Evolutionary conservation across 1,140 invertebrate species (phyloP).

Genomic region (Solen grandis): DNA sequence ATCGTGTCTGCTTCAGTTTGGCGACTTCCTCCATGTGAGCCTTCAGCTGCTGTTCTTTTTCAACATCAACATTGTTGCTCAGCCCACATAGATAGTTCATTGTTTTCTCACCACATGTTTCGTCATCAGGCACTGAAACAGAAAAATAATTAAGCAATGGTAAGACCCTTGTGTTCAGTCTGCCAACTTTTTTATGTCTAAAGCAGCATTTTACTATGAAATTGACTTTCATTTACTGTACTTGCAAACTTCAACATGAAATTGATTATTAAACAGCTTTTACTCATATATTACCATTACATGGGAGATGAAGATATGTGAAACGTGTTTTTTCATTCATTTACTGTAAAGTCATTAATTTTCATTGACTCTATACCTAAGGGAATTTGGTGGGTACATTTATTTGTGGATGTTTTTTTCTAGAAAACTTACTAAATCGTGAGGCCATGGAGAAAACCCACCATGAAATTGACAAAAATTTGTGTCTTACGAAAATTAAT

Average conservation of each 20-base stretch:
- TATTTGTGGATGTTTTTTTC: no score
- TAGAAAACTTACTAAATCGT: no score
- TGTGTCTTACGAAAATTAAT: not conserved
- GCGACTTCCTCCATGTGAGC: constrained; percentile 64
- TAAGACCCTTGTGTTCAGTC: not conserved
- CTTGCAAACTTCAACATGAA: not conserved
- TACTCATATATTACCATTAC: not conserved
- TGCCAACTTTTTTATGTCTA: not conserved
- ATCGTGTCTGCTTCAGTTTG: constrained; percentile 59
- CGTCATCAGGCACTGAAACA: constrained; percentile 10
- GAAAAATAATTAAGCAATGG: not conserved
- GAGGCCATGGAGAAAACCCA: no score
- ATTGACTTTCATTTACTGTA: not conserved
- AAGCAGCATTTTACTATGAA: not conserved
- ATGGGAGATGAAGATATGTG: not conserved
- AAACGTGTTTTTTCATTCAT: no score
- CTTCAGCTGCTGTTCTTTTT: constrained; percentile 47
- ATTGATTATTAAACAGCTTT: not conserved
- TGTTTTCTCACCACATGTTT: constrained; percentile 27
- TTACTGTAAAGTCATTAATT: no score
- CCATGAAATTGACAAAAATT: no score
- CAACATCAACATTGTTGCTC: constrained; percentile 47
- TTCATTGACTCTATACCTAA: no score
- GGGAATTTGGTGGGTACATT: no score
- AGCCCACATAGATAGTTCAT: constrained; percentile 55